These are phyloP conservation scores for Crotalus viridis DNA, from an alignment of 2,113 vertebrate species.

Conservation along the genomic window DNA sequence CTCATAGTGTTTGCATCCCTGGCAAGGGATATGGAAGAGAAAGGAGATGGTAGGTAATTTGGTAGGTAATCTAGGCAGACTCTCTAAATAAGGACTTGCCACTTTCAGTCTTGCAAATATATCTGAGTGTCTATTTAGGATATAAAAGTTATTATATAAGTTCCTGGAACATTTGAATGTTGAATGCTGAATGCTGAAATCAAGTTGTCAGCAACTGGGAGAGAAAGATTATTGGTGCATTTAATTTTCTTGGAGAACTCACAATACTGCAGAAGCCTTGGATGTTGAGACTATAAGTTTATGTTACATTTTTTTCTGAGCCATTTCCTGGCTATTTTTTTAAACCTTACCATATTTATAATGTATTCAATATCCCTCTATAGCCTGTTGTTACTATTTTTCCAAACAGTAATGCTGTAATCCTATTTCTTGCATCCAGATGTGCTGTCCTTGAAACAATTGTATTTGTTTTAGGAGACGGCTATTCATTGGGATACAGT, in stretches of 20 bases:
- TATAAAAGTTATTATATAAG: constrained; percentile 42
- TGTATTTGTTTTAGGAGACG: background rate
- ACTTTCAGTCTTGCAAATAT: constrained; percentile 3
- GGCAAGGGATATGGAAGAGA: background rate
- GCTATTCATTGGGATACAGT: accelerated
- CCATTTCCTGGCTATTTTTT: background rate
- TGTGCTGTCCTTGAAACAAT: constrained; percentile 19
- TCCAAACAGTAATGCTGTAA: background rate
- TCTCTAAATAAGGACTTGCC: background rate
- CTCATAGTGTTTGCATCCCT: background rate
- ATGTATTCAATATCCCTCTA: background rate
- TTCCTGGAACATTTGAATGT: constrained; percentile 61
- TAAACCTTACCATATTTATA: background rate
- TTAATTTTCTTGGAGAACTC: background rate
- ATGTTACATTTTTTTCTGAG: background rate
- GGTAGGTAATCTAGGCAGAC: background rate
- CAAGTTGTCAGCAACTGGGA: constrained; percentile 23
- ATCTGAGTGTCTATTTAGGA: constrained; percentile 46
- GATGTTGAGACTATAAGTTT: accelerated
- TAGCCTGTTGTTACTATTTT: accelerated
- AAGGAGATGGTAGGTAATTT: background rate
- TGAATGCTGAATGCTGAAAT: background rate
- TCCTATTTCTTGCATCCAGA: background rate
- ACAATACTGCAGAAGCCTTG: accelerated
- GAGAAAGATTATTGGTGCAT: background rate